These are phyloP conservation scores for Osmerus mordax DNA, from an alignment of 2,113 vertebrate species.

Conservation along the genomic window DNA sequence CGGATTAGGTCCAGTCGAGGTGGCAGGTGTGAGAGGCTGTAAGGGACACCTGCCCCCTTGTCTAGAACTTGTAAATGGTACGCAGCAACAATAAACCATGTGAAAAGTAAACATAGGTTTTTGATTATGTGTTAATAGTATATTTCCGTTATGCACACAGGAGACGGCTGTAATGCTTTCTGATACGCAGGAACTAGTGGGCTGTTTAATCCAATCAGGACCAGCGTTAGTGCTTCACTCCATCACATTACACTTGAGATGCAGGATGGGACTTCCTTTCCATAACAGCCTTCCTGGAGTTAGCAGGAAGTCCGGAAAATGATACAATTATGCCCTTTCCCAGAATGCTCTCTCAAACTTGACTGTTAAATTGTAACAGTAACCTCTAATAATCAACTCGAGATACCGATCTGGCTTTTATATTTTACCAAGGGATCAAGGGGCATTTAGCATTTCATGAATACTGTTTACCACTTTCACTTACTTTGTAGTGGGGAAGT, in stretches of 20 bases:
- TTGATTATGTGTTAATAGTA: background rate
- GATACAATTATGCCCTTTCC: constrained; percentile 46
- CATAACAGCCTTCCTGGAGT: constrained; percentile 32
- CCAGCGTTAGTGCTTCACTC: constrained; percentile 3
- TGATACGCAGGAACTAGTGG: constrained; percentile 7
- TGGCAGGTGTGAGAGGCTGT: constrained; percentile 61
- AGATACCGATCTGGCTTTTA: constrained; percentile 20
- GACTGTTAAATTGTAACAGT: constrained; percentile 32
- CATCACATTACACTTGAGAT: constrained; percentile 13
- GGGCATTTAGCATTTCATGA: background rate
- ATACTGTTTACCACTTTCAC: background rate
- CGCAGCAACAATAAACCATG: background rate
- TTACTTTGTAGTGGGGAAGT: background rate
- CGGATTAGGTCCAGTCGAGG: constrained; percentile 65
- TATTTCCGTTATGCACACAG: background rate
- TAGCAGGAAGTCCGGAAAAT: constrained; percentile 38
- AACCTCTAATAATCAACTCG: constrained; percentile 38
- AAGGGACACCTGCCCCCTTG: background rate
- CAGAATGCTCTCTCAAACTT: constrained; percentile 39
- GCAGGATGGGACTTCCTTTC: constrained; percentile 22
- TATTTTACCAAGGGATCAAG: background rate
- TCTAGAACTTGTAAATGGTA: background rate
- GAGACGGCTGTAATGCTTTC: background rate
- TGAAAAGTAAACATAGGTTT: background rate
- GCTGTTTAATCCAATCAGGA: constrained; percentile 1